Evolutionary conservation across 2,797 vertebrate species (phyloP).

Genomic region (Micropoecilia bifurca): DNA sequence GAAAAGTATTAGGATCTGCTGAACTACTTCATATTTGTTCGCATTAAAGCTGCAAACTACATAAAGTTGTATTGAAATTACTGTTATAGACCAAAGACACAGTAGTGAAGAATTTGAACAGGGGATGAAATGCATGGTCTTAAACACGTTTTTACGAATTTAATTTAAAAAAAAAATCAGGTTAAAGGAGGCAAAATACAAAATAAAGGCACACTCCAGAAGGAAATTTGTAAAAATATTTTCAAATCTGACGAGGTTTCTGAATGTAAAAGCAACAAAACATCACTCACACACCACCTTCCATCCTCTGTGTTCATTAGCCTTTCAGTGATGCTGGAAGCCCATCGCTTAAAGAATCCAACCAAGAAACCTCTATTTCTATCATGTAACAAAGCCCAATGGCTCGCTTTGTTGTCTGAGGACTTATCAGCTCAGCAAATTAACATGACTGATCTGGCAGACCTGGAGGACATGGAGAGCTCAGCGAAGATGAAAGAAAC

Average conservation of each 20-base stretch:
- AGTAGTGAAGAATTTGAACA: not conserved
- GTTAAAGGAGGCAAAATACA: not conserved
- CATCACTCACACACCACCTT: constrained; percentile 5
- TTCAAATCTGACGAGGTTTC: not conserved
- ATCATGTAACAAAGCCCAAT: constrained; percentile 75
- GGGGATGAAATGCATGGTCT: not conserved
- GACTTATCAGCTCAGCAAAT: constrained; percentile 69
- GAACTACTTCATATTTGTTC: not conserved
- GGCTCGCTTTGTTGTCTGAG: constrained; percentile 64
- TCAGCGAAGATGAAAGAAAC: constrained; percentile 25
- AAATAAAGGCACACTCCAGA: not conserved
- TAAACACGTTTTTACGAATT: not conserved
- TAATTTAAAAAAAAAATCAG: not conserved
- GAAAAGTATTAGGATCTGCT: not conserved
- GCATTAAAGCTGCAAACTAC: not conserved
- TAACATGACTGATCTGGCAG: constrained; percentile 46
- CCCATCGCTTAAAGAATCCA: constrained; percentile 65
- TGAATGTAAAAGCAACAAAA: not conserved
- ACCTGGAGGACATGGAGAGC: constrained; percentile 29
- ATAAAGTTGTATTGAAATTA: not conserved
- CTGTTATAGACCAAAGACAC: not conserved
- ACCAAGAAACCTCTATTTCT: constrained; percentile 61
- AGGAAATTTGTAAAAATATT: not conserved
- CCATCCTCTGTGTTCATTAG: constrained; percentile 48
- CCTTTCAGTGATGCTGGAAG: constrained; percentile 61